Evolutionary conservation across 2,888 invertebrate species (phyloP).

Genomic region (Pristionchus fissidentatus): DNA sequence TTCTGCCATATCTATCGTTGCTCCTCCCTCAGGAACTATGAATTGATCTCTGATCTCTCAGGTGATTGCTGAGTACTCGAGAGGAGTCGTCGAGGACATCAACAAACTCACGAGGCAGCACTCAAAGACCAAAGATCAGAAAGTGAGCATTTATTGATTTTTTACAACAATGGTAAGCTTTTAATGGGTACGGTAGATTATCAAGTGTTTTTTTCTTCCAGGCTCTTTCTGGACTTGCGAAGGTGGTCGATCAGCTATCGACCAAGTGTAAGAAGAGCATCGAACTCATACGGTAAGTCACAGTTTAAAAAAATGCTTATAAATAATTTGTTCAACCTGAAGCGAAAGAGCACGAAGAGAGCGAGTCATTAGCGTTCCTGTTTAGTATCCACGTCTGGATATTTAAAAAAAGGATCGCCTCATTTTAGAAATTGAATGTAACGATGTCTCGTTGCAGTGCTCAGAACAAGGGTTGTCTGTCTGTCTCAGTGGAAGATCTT

Average conservation of each 20-base stretch:
- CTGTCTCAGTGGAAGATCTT: conserved; percentile 67
- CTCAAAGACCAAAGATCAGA: conserved; percentile 47
- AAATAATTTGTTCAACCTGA: neutral
- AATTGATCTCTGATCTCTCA: conserved; percentile 42
- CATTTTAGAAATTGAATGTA: neutral
- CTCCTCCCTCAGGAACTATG: neutral
- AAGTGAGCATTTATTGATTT: neutral
- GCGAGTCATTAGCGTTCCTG: too few relatives aligned
- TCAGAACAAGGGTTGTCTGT: conserved; percentile 67
- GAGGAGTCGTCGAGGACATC: conserved; percentile 57
- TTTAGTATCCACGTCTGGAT: neutral
- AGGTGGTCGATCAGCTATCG: conserved; percentile 72
- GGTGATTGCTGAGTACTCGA: conserved; percentile 53
- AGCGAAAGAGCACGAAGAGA: too few relatives aligned
- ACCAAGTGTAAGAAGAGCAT: conserved; percentile 74
- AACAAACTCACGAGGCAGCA: conserved; percentile 52
- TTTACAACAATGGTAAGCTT: neutral
- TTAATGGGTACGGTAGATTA: neutral
- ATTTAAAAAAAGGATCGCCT: neutral
- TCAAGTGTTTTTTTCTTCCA: neutral
- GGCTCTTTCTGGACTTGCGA: conserved; percentile 53
- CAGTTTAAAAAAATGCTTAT: too few relatives aligned
- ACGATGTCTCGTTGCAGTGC: conserved; percentile 50
- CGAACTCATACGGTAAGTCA: conserved; percentile 67
- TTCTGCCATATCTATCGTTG: neutral